phyloP scores from a whole-genome alignment of 2,797 vertebrate species.

The Basileuterus tristriatus region DNA sequence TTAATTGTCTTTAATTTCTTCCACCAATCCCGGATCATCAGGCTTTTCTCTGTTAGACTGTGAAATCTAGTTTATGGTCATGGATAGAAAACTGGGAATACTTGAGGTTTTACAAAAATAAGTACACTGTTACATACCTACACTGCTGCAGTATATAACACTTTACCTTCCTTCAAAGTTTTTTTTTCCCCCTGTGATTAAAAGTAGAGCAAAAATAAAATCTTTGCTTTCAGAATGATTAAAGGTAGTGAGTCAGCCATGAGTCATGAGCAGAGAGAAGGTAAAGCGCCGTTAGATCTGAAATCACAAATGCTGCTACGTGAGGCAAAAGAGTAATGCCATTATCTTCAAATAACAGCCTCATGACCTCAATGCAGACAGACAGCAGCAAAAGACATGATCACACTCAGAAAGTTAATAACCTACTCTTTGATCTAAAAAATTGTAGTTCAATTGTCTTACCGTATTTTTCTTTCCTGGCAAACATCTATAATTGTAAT shows the following conservation, averaged over 20 bases:
- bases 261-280: conserved; percentile 25
- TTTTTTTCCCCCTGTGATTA: not conserved
- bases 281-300: not conserved
- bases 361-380: conserved; percentile 18
- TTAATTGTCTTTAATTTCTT: not conserved
- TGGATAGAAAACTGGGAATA: not conserved
- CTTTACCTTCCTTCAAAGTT: not conserved
- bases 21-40: not conserved
- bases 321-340: conserved; percentile 9
- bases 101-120: not conserved
- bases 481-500: not conserved
- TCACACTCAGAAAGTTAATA: not conserved
- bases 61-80: not conserved
- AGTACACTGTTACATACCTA: not conserved
- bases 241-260: conserved; percentile 38
- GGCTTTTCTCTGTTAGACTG: not conserved
- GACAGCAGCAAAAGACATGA: conserved; percentile 18
- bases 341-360: conserved; percentile 25
- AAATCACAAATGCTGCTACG: conserved; percentile 9
- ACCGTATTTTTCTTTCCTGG: not conserved
- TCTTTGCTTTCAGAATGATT: conserved; percentile 26
- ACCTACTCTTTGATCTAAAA: not conserved
- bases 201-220: conserved; percentile 40
- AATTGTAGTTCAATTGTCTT: not conserved
- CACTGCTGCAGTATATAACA: not conserved